These are phyloP conservation scores for Triplophysa tibetana DNA, from an alignment of 2,113 vertebrate genomes.

Conservation along the genomic window DNA sequence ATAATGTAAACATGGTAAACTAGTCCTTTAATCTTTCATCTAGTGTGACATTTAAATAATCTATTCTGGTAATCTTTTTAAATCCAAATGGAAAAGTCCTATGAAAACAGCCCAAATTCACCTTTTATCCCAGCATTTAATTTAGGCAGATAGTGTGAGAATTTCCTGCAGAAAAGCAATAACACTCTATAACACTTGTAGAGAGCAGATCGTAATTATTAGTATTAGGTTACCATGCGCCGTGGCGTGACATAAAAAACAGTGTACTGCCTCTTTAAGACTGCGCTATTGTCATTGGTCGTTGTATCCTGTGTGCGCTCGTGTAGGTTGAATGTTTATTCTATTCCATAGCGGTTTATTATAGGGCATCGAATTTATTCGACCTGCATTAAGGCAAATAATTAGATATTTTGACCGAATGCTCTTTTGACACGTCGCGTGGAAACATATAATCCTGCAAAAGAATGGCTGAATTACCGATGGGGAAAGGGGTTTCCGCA, in stretches of 20 bases:
- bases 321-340: conserved; percentile 30
- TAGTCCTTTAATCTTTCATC: too few relatives aligned
- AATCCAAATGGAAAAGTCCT: too few relatives aligned
- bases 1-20: too few relatives aligned
- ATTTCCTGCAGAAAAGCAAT: too few relatives aligned
- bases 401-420: conserved; percentile 1
- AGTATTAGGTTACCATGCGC: not conserved
- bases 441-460: not conserved
- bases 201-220: not conserved
- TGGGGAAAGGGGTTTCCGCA: conserved; percentile 94
- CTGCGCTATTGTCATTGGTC: conserved; percentile 58
- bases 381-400: not conserved
- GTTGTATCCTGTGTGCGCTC: conserved; percentile 36
- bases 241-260: not conserved
- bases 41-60: too few relatives aligned
- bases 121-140: too few relatives aligned
- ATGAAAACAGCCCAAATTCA: too few relatives aligned
- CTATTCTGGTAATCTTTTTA: too few relatives aligned
- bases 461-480: conserved; percentile 94
- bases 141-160: too few relatives aligned
- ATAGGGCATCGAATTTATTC: conserved; percentile 10
- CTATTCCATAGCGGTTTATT: conserved; percentile 32
- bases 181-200: not conserved
- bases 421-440: not conserved
- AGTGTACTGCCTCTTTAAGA: conserved; percentile 69